Evolutionary conservation across 2,888 invertebrate species (phyloP).

Genomic region (Argyresthia goedartella): DNA sequence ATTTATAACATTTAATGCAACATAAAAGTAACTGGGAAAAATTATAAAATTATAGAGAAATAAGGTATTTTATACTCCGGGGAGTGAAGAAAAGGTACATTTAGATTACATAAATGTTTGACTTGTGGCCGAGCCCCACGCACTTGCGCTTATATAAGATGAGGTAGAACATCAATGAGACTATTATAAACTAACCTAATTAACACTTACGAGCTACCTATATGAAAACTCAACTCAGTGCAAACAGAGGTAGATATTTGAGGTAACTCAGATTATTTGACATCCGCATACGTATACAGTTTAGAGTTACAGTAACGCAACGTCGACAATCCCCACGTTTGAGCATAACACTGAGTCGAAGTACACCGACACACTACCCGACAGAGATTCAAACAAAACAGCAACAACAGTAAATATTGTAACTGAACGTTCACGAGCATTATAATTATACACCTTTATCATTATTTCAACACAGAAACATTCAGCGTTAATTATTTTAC

Average conservation of each 20-base stretch:
- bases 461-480: slow-evolving; percentile 10
- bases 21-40: slow-evolving; percentile 67
- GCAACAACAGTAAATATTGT: slow-evolving; percentile 11
- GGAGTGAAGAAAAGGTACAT: slow-evolving; percentile 65
- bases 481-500: slow-evolving; percentile 13
- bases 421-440: slow-evolving; percentile 12
- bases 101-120: slow-evolving; percentile 48
- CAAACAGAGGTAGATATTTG: slow-evolving; percentile 1
- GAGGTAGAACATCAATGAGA: slow-evolving; percentile 64
- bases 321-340: slow-evolving; percentile 13
- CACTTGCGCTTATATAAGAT: slow-evolving; percentile 32
- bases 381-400: slow-evolving; percentile 60
- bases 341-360: slow-evolving; percentile 46
- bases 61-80: slow-evolving; percentile 65
- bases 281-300: not conserved
- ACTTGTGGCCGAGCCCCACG: slow-evolving; percentile 46
- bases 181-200: slow-evolving; percentile 55
- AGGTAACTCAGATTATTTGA: not conserved
- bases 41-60: slow-evolving; percentile 54
- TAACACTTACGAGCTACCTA: slow-evolving; percentile 50
- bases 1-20: slow-evolving; percentile 71
- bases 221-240: slow-evolving; percentile 38
- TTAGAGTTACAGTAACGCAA: not conserved
- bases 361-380: slow-evolving; percentile 41
- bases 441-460: slow-evolving; percentile 2